phyloP scores from a whole-genome alignment of 2,888 invertebrate species.

The Smittia aterrima region DNA sequence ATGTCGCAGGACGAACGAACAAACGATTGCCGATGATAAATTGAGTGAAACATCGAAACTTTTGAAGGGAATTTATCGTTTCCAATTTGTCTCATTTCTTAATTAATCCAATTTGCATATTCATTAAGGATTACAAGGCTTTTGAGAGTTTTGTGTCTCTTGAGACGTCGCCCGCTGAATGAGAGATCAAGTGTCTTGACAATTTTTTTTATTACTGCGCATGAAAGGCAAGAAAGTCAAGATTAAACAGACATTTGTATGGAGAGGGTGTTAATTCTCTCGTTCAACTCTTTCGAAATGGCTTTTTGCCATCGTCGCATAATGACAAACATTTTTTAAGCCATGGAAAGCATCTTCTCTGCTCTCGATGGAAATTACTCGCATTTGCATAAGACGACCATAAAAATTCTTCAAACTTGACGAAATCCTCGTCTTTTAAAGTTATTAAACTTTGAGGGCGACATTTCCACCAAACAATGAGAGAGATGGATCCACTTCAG shows the following conservation, averaged over 20 bases:
- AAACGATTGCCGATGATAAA: not conserved
- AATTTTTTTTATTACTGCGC: not conserved
- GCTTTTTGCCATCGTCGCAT: constrained; percentile 20
- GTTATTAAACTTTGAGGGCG: constrained; percentile 6
- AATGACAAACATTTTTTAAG: constrained; percentile 20
- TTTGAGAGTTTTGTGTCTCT: not conserved
- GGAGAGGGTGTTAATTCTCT: constrained; percentile 34
- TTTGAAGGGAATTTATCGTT: not conserved
- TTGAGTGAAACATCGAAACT: not conserved
- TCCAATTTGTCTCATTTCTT: constrained; percentile 38
- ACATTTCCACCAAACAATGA: not conserved
- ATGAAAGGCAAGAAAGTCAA: not conserved
- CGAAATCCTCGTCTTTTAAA: constrained; percentile 15
- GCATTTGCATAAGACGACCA: constrained; percentile 33
- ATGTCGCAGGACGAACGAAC: not conserved
- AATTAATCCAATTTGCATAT: constrained; percentile 39
- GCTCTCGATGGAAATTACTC: not conserved
- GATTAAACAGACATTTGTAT: constrained; percentile 36
- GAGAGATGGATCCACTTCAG: not conserved
- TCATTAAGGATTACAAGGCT: constrained; percentile 34
- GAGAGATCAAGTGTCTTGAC: not conserved
- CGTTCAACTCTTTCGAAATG: not conserved
- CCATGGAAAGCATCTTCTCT: not conserved
- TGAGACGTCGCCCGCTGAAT: constrained; percentile 4
- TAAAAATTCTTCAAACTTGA: constrained; percentile 36